Base-by-base conservation (phyloP, 2,888 invertebrate genomes). In the Hyalella azteca region DNA sequence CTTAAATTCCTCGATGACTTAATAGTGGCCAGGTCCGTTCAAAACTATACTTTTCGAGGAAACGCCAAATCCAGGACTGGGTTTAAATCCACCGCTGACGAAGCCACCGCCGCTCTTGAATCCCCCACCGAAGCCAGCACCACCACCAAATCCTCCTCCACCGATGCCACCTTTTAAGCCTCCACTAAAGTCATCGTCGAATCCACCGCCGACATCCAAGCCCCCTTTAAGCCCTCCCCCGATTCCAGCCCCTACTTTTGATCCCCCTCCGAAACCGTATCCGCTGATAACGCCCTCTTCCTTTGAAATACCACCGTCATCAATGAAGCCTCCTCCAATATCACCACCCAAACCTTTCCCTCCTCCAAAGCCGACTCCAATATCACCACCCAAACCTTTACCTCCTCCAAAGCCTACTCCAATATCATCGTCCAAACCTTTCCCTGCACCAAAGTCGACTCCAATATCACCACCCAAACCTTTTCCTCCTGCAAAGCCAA, bases 61-160 rank as follows among this genome's bases (percentile, higher is more conserved):
- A 36, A 66, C 66, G 36, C 29, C 66, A 36, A 66, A 66, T 32
- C 66, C 66, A 19, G 32, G 66, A 66, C 66, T 66, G 36, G 66
- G 19, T 36, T 66, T 66, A 29, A 66, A 66, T 41, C 75, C 75
- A 41, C 41, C 75, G 26, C 75, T 29, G 11, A n/a, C 40, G 7
- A 75, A 75, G 22, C 75, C 75, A 39, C 26, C 73, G 2, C 73
- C 75, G 45, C 45, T 36, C 26, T 75, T 45, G 0, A 45, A 39
- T 9, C 75, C 75, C 3, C 75, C 75, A 5, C 45, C 45, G 32
- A 75, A 75, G 4, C 75, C 75, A 40, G 29, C 22, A 22, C 40
- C 75, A 7, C 75, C 75, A 41, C 41, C 45, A 26, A 75, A 45
- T 1, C 75, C 66, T 66, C 36, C 36, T 11, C 66, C 39, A 15